Evolutionary conservation across 2,888 invertebrate species (phyloP), one percentile per base, ranked within the genome.

Genomic region (Melieria crassipennis): DNA sequence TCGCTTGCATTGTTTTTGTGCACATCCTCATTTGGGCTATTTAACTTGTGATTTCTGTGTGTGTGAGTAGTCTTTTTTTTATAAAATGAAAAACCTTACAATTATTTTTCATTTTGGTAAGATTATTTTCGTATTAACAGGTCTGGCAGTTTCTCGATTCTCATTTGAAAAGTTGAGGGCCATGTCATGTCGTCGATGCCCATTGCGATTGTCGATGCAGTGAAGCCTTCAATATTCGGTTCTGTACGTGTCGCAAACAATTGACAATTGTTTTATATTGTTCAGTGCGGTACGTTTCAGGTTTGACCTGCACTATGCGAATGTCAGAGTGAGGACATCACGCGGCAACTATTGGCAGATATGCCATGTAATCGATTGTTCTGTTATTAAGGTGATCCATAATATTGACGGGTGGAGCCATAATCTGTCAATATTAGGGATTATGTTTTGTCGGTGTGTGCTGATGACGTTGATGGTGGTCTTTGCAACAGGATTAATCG

Each of bases 41-140:
- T 52, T 65, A 10, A 13, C 58, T 67, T 6, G n/a, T 52, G 10
- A 52, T 52, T 52, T 52, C 13, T 13, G 52, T n/a, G 52, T 11
- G 30, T 30, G 30, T 30, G 30, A 30, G 30, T 30, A 30, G 30
- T 30, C 30, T 30, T 30, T 30, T 30, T 30, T 30, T 30, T 30
- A 30, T 30, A 30, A 30, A 30, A 30, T 30, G 30, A 30, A 30
- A 30, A 30, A 64, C 65, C 63, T 63, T 66, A 73, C 73, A 72
- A 72, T 74, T 58, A 30, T 30, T 30, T 30, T 30, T 30, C 30
- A 30, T 30, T 30, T 30, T 30, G 30, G 3, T 75, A 73, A 80
- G 81, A 83, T 84, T 83, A 83, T 82, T 77, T 83, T 83, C 81
- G 79, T 82, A 83, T 83, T 83, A 84, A 83, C 82, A 79, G 79